Evolutionary conservation across 2,113 vertebrate genomes (phyloP), one percentile per base, ranked within the genome.

Genomic region (Myotis davidii): DNA sequence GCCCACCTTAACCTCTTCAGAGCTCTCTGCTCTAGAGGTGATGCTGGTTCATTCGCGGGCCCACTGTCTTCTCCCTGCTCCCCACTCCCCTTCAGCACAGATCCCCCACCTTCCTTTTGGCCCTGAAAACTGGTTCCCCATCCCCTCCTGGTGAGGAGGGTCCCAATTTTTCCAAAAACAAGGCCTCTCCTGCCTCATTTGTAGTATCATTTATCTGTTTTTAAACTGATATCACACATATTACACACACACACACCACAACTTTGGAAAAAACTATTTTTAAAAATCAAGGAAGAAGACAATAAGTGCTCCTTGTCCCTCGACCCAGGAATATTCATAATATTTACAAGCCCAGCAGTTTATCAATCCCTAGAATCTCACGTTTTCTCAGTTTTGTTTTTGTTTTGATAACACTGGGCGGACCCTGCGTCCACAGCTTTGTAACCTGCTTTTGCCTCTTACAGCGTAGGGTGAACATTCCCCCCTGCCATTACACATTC

Each of bases 61-160:
- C 67, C 14, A 10, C 17, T 0, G 0, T 34, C 32, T 34, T 56
- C 45, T n/a, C 14, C 50, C 72, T n/a, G 29, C 42, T n/a, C 1
- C 42, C 59, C 59, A 27, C 70, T 16, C 9, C 11, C 23, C 39
- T 42, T 42, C 6, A 23, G 23, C 9, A 52, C 56, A 73, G 85
- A n/a, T n/a, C 59, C 59, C 23, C 9, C 21, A 3, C 59, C 59
- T 65, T 78, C n/a, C 72, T 50, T 3, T 1, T 27, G 17, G 42
- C 20, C 69, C 37, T 67, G 25, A 34, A 0, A 0, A 17, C 16
- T 4, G 3, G 29, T 1, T 2, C 2, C 9, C 21, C 2, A 0
- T 12, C 37, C 39, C 17, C 45, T 18, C 37, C 32, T 9, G 17
- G 2, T 0, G 6, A 59, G 27, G 18, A 96, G 48, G 16, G 34